Evolutionary conservation across 92 coral and sea anemone genomes (phyloP).

Genomic region (Porites cylindrica): DNA sequence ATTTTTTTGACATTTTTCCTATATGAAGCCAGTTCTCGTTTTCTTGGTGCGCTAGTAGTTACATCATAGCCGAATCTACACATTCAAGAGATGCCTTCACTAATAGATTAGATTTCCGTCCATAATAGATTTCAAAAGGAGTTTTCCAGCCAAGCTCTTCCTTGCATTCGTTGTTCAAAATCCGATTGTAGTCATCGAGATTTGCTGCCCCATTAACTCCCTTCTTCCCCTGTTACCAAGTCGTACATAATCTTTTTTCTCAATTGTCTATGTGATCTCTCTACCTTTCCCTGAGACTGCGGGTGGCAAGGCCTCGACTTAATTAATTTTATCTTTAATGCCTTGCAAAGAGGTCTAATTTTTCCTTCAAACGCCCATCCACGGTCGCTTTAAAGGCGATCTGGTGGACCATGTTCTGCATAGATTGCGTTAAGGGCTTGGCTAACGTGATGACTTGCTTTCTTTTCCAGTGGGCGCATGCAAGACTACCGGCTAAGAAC

Average conservation of each 20-base stretch:
- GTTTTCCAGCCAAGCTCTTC: slow-evolving; percentile 52
- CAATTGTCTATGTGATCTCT: slow-evolving; percentile 5
- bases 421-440: slow-evolving; percentile 28
- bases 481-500: slow-evolving; percentile 25
- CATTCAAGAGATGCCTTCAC: too few species aligned
- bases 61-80: too few species aligned
- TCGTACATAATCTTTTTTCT: slow-evolving; percentile 34
- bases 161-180: slow-evolving; percentile 43
- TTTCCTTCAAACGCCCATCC: neutral
- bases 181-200: slow-evolving; percentile 18
- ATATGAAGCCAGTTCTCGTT: slow-evolving; percentile 6
- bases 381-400: neutral
- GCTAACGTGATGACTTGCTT: neutral
- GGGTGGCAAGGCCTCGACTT: slow-evolving; percentile 30
- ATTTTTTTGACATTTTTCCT: slow-evolving; percentile 22
- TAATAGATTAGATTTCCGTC: slow-evolving; percentile 16
- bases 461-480: neutral
- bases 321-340: neutral
- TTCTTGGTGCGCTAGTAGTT: too few species aligned
- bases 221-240: slow-evolving; percentile 16
- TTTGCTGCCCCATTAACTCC: slow-evolving; percentile 35
- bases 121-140: slow-evolving; percentile 49
- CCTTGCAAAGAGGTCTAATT: neutral
- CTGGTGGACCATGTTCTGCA: slow-evolving; percentile 49
- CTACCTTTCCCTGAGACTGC: slow-evolving; percentile 5